Percentiles rank a stretch among this genome's conserved stretches.
phyloP scores from a whole-genome alignment of 2,797 vertebrate species.

The Oryzias sinensis region DNA sequence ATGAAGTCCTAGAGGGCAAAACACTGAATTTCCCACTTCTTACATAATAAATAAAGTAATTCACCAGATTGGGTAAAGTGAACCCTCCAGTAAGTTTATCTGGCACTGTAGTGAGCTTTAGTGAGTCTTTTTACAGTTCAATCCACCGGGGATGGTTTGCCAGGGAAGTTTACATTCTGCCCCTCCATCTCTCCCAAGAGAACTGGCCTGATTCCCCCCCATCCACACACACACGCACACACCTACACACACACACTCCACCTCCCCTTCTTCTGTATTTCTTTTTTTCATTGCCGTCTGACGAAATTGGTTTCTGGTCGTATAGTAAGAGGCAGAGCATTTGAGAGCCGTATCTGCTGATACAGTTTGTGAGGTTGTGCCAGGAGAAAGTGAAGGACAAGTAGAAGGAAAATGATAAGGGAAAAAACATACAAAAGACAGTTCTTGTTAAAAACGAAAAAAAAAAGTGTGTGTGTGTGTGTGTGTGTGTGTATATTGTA shows the following conservation, averaged over 20 bases:
- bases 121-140: conserved; percentile 65
- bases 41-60: conserved; percentile 54
- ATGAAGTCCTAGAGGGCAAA: conserved; percentile 12
- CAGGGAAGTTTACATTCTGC: conserved; percentile 76
- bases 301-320: conserved; percentile 74
- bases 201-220: conserved; percentile 68
- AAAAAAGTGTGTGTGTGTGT: too few species aligned
- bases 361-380: conserved; percentile 61
- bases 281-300: conserved; percentile 63
- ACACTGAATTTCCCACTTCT: conserved; percentile 28
- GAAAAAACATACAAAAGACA: conserved; percentile 25
- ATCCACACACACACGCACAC: too few species aligned
- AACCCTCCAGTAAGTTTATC: conserved; percentile 59
- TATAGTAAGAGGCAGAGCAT: conserved; percentile 52
- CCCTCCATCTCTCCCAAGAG: conserved; percentile 70
- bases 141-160: conserved; percentile 67
- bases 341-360: conserved; percentile 65
- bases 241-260: too few species aligned
- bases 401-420: conserved; percentile 41
- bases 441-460: conserved; percentile 13
- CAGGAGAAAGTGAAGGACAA: conserved; percentile 43
- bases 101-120: conserved; percentile 57
- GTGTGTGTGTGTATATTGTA: too few species aligned
- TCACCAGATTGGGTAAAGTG: conserved; percentile 62
- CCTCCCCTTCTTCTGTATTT: background rate